phyloP scores from a whole-genome alignment of 2,113 vertebrate genomes.

The Muscicapa adusta region DNA sequence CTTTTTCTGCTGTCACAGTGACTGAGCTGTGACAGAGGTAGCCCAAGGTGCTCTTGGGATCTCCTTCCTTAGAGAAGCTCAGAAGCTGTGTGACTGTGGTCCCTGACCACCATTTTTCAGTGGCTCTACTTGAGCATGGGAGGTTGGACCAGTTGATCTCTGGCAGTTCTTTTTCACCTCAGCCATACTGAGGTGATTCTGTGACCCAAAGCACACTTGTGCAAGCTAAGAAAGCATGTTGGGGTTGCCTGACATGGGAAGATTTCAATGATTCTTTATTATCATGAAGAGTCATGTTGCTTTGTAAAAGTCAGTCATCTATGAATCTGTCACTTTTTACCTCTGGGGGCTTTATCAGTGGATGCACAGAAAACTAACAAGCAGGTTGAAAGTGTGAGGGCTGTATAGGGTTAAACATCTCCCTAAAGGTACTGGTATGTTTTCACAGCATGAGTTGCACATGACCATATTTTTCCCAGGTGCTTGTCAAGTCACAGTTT shows the following conservation, averaged over 20 bases:
- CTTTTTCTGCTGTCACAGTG: not conserved
- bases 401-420: not conserved
- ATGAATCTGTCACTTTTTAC: not conserved
- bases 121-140: not conserved
- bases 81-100: not conserved
- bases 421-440: not conserved
- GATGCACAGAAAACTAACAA: not conserved
- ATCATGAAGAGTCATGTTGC: not conserved
- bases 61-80: not conserved
- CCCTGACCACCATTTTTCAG: not conserved
- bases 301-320: not conserved
- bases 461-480: not conserved
- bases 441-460: not conserved
- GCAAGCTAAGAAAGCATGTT: not conserved
- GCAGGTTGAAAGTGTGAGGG: not conserved
- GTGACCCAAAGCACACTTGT: not conserved
- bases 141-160: not conserved
- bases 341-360: not conserved
- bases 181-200: not conserved
- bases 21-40: not conserved
- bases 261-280: not conserved
- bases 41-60: not conserved
- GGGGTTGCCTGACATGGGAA: fast-evolving
- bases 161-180: not conserved
- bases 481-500: not conserved